Base-by-base conservation (phyloP, 2,888 invertebrate genomes). In the Oligia latruncula region DNA sequence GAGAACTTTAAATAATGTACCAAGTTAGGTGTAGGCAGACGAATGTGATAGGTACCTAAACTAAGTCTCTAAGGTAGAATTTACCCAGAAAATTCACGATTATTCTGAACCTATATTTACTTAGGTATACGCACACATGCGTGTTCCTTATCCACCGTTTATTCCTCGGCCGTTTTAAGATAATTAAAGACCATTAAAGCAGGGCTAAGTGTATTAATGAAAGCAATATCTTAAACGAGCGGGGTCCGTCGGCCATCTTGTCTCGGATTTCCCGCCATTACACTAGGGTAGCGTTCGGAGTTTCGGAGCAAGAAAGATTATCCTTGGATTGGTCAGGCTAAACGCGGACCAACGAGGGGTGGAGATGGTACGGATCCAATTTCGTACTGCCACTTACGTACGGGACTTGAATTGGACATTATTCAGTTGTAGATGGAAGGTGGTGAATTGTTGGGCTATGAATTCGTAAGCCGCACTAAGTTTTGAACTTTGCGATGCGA, bases 261-360 rank as follows among this genome's bases (percentile, higher is more conserved):
- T 92, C 89, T 93, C 91, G 86, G 90, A 91, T 93, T 94, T 93
- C 93, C 92, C 92, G 92, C 92, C 90, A 90, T 91, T 89, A 90
- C 85, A 74, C 83, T 89, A 81, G 92, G 90, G 92, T 88, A 89
- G 88, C 87, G 90, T 88, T 88, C 86, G 85, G 88, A 84, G 83
- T 90, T 88, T 88, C 86, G 86, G 88, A 84, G 83, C 90, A 92
- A 94, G 94, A 92, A 94, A 95, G 94, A 94, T 95, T 95, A 95
- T 95, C 95, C 91, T 86, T 89, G 92, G 92, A 95, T 95, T 95
- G 95, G 95, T 93, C 91, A 90, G 90, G 91, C 91, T 77, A 87
- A 85, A 82, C 89, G 80, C 72, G 87, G 79, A 77, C 89, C 84
- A 85, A 84, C 85, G 89, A 85, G 88, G 90, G 92, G 92, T 90